Percentiles rank a stretch among this genome's conserved stretches.
phyloP scores from a whole-genome alignment of 64 coral and sea anemone species.

The Actinia equina region DNA sequence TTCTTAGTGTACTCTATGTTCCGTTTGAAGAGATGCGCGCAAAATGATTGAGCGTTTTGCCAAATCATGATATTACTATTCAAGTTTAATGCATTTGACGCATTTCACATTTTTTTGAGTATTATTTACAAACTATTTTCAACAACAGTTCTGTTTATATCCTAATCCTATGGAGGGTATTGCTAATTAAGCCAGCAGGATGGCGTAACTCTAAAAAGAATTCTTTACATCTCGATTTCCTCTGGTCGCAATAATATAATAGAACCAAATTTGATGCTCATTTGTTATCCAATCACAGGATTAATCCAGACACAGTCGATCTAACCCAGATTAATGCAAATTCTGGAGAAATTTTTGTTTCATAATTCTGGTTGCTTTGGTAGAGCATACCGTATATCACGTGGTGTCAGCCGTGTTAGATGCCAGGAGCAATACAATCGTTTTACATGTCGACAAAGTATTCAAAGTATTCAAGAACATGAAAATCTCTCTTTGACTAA shows the following conservation, averaged over 20 bases:
- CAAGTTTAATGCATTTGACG: neutral
- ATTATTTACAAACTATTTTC: conserved; percentile 7
- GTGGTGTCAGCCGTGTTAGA: too few relatives aligned
- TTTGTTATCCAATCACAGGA: neutral
- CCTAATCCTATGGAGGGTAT: neutral
- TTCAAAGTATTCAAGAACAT: too few relatives aligned
- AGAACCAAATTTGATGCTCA: neutral
- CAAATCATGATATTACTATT: neutral
- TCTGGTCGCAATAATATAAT: neutral
- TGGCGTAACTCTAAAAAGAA: neutral
- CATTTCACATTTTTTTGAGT: neutral
- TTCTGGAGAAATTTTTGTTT: neutral
- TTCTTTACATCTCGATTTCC: neutral
- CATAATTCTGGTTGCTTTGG: too few relatives aligned
- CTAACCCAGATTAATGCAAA: neutral
- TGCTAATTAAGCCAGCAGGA: neutral
- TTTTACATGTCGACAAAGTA: too few relatives aligned
- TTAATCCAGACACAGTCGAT: neutral
- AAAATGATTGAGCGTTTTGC: neutral
- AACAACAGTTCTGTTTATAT: neutral
- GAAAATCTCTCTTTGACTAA: too few relatives aligned
- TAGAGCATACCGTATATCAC: too few relatives aligned
- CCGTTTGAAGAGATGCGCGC: too few relatives aligned
- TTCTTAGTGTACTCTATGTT: too few relatives aligned
- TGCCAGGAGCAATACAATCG: too few relatives aligned